Base-by-base conservation (phyloP, 1,140 invertebrate species). In the Drosophila miranda region DNA sequence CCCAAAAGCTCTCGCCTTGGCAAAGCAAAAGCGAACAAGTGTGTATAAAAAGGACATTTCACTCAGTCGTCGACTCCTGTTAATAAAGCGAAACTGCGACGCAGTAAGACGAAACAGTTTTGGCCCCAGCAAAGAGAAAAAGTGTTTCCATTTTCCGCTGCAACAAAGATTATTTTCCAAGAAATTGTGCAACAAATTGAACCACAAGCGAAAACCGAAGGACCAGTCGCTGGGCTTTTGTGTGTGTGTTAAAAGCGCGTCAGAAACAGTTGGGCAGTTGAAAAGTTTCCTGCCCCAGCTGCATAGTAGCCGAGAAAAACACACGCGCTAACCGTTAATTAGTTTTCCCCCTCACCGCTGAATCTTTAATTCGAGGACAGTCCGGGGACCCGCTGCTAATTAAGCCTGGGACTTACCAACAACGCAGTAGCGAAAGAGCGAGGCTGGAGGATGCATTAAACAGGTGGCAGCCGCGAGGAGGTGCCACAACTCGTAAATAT, bases 31-130 rank as follows among this genome's bases (percentile, higher is more conserved):
- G 88, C 88, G 80, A 89, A 89, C 82, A 90, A 90, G 88, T 90
- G 88, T 90, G 88, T 89, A 90, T 82, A 86, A 86, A 83, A 86
- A 75, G 82, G 83, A 90, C 69, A 90, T 75, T 80, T 89, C 78
- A 54, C 86, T 86, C 75, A 90, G 88, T 90, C 72, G 83, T 89
- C 75, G 73, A 77, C 71, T 68, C 34, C 64, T 76, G 83, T 82
- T 72, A 88, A 79, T 88, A 75, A 68, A 82, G 71, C 72, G 55
- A 66, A 84, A 78, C 55, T 76, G 60, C 83, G 72, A 70, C 87
- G 66, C 66, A 72, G 75, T 71, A 81, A 57, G 52, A 68, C 82
- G 78, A 62, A 64, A 78, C 62, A 66, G 59, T 45, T 28, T 38
- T 57, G 6, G 2, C 4, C 8, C 43, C 30, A 19, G 11, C 26